Evolutionary conservation across 1,140 invertebrate genomes (phyloP), one percentile per base, ranked within the genome.

Genomic region (Cephus cinctus): DNA sequence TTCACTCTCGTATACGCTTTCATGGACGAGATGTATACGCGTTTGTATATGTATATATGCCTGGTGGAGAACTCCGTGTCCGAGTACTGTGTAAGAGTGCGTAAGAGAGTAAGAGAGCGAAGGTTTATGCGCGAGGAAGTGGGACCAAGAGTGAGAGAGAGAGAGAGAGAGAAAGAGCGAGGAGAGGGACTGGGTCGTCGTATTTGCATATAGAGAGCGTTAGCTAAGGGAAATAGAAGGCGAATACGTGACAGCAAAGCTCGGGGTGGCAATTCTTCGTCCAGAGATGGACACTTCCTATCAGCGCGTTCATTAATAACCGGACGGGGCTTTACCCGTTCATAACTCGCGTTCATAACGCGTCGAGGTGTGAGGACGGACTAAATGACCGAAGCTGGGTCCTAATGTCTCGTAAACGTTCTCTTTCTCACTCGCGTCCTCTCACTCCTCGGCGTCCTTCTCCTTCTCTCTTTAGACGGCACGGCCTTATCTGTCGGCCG

Each of bases 171-270:
- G 31, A 14, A 4, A 32, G 4, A 32, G 11, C 31, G 4, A 63
- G 50, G 58, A 65, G 62, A 53, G 57, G 58, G 67, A 71, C 61
- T 63, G 64, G 57, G 61, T 52, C 52, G 46, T 21, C 56, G 50
- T 65, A 75, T 77, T 77, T 75, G 71, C 74, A 77, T 77, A 75
- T 75, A 77, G 73, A 77, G 69, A 75, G 71, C 65, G 71, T 73
- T 61, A 72, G 68, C 67, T 73, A 75, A 75, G 69, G 74, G 74
- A 77, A 77, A 77, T 77, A 74, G 74, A 74, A 77, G 71, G 65
- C 59, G 61, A 68, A 61, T 75, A 75, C 73, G 73, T 75, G 74
- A 75, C 70, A 66, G 59, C 63, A 57, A 64, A 57, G 59, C 61
- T 63, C 59, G 52, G 63, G 50, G 53, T 59, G 63, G 60, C 57